Evolutionary conservation across 35 echinoderm and acorn worm genomes (phyloP), one percentile per base, ranked within the genome.

Genomic region (Heliocidaris erythrogramma): DNA sequence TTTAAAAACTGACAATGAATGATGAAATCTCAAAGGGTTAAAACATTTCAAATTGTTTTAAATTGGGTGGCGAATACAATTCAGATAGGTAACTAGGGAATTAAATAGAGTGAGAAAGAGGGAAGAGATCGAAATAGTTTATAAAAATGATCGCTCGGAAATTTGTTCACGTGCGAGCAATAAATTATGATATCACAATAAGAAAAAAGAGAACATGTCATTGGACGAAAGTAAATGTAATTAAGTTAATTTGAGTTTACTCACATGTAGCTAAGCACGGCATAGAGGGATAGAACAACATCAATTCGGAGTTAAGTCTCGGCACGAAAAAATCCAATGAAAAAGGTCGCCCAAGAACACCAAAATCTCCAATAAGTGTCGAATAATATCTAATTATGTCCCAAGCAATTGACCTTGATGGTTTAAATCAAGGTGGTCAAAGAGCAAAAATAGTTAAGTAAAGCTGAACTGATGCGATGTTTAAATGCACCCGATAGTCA

Each of bases 221-320:
- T 78, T 78, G 65, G 65, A 27, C 21, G 65, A 78, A 78, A 78
- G 18, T 27, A 78, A 78, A 78, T n/a, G 5, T 78, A 78, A 78
- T 78, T 78, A 78, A 78, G 65, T 42, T 78, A 78, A 78, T 78
- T 78, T 78, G 27, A 78, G 65, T 78, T 47, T 89, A 89, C 87
- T 89, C 31, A 89, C 87, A 89, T 9, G 87, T 89, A n/a, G 87
- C 87, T 89, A 89, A 13, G 47, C 87, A 89, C 87, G 87, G 87
- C 87, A 89, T 89, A n/a, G 87, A 89, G 12, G 87, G 87, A 30
- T 89, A 89, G 30, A 89, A 89, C 32, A 89, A 89, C 87, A 89
- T 89, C 31, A 89, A 89, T 47, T 31, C 31, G 9, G 47, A 78
- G 65, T 78, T 78, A 27, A 78, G 65, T 78, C 65, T 78, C 18